Percentiles rank a stretch among this genome's conserved stretches.
These are phyloP conservation scores for Icerya purchasi DNA, from an alignment of 2,888 invertebrate species.

Conservation along the genomic window DNA sequence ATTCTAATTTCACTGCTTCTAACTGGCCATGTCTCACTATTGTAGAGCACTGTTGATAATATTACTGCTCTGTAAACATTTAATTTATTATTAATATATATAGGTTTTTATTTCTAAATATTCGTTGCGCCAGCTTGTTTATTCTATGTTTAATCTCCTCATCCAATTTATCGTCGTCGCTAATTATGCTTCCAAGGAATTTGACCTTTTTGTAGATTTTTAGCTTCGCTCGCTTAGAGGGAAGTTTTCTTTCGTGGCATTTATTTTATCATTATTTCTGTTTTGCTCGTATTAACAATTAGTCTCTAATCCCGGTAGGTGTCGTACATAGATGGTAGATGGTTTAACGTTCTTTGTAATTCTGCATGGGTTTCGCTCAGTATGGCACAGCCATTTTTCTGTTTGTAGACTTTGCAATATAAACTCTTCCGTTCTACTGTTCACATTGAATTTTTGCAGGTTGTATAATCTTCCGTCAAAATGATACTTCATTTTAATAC, in stretches of 20 bases:
- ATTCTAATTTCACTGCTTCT: too few relatives aligned
- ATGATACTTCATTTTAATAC: background rate
- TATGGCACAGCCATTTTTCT: too few relatives aligned
- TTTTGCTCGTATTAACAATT: background rate
- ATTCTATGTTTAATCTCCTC: too few relatives aligned
- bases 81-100: background rate
- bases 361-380: too few relatives aligned
- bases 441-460: background rate
- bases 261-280: background rate
- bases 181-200: too few relatives aligned
- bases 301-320: background rate
- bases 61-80: background rate
- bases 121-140: too few relatives aligned
- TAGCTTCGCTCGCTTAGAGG: too few relatives aligned
- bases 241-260: background rate
- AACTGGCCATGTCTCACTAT: too few relatives aligned
- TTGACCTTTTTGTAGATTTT: too few relatives aligned
- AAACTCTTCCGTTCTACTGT: background rate
- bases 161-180: too few relatives aligned
- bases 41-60: too few relatives aligned
- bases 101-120: background rate
- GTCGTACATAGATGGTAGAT: too few relatives aligned
- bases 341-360: background rate
- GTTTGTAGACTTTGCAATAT: background rate
- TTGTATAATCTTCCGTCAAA: background rate